These are phyloP conservation scores for Zelleria hepariella DNA, from an alignment of 2,888 invertebrate species.

Conservation along the genomic window DNA sequence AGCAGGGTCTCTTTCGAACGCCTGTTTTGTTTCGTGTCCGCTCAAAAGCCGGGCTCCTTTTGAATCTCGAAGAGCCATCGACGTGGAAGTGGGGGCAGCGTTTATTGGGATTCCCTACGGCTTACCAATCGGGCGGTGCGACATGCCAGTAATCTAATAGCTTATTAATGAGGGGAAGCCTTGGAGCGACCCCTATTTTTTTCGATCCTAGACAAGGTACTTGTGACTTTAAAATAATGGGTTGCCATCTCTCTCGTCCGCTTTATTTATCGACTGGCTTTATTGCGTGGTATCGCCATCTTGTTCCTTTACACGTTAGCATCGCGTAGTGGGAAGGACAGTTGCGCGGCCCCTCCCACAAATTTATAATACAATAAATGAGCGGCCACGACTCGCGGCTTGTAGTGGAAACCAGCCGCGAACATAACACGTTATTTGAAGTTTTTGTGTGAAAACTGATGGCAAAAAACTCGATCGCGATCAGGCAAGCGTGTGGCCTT, in stretches of 20 bases:
- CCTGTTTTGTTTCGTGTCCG: conserved; percentile 63
- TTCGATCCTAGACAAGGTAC: conserved; percentile 50
- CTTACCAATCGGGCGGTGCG: conserved; percentile 65
- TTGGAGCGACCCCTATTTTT: conserved; percentile 61
- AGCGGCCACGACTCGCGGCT: conserved; percentile 33
- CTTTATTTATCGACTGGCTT: conserved; percentile 32
- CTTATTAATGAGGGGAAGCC: conserved; percentile 70
- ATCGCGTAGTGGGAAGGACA: conserved; percentile 57
- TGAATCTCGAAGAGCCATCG: conserved; percentile 68
- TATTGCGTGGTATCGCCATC: conserved; percentile 47
- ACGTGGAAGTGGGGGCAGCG: conserved; percentile 66
- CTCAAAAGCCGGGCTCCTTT: conserved; percentile 67
- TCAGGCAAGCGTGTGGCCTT: conserved; percentile 45
- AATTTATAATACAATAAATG: conserved; percentile 65
- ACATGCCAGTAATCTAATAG: conserved; percentile 68
- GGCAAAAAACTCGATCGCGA: conserved; percentile 51
- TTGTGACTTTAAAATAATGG: conserved; percentile 52
- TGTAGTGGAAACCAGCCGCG: conserved; percentile 50
- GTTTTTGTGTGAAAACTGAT: conserved; percentile 64
- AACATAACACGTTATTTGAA: conserved; percentile 58
- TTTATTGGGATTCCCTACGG: conserved; percentile 69
- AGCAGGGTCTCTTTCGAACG: conserved; percentile 65
- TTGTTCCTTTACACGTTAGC: conserved; percentile 40
- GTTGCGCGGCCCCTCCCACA: conserved; percentile 60
- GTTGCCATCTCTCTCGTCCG: conserved; percentile 39